Conservation (phyloP, 2,797 vertebrate genomes). For the Astyanax mexicanus region DNA sequence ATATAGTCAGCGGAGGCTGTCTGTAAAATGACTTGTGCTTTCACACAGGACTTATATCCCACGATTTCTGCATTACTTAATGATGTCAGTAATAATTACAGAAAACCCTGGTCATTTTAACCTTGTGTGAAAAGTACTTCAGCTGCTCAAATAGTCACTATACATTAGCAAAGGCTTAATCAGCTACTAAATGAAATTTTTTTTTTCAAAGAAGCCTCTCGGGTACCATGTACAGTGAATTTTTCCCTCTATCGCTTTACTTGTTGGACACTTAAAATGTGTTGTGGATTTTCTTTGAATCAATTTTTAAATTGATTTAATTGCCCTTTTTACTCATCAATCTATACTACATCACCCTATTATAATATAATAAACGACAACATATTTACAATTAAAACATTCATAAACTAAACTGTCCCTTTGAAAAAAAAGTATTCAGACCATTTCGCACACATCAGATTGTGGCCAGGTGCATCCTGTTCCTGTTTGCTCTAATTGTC, state of each 20-base stretch:
- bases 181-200: background rate
- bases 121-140: constrained; percentile 20
- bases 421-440: too few species aligned
- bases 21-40: constrained; percentile 16
- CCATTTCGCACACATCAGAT: too few species aligned
- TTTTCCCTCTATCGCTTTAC: too few species aligned
- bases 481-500: too few species aligned
- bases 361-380: too few species aligned
- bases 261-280: constrained; percentile 3
- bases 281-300: too few species aligned
- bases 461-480: too few species aligned
- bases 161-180: background rate
- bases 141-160: background rate
- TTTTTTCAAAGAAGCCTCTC: background rate
- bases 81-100: constrained; percentile 18
- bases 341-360: too few species aligned
- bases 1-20: constrained; percentile 5
- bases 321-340: too few species aligned
- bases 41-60: constrained; percentile 26
- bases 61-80: constrained; percentile 7
- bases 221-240: background rate
- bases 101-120: constrained; percentile 12
- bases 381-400: too few species aligned
- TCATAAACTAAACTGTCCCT: too few species aligned
- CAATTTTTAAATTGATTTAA: too few species aligned